Conservation (phyloP, 2,888 invertebrate species). For the Drosophila sordidula region DNA sequence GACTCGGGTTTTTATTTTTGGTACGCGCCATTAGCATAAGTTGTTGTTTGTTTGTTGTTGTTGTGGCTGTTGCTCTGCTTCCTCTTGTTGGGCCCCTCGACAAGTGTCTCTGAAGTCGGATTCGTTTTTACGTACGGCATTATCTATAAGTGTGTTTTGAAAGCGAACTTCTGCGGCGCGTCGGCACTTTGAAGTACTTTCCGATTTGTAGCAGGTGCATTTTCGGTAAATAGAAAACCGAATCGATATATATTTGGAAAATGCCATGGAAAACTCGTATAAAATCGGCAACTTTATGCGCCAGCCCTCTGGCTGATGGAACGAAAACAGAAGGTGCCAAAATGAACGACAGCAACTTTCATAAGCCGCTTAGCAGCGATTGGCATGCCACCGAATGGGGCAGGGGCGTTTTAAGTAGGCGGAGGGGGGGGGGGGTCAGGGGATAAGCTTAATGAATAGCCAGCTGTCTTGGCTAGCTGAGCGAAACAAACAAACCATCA, state of each 20-base stretch:
- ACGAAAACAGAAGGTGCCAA: conserved; percentile 52
- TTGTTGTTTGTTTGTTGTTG: conserved; percentile 38
- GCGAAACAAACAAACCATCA: conserved; percentile 13
- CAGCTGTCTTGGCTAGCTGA: conserved; percentile 31
- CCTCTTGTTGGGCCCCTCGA: conserved; percentile 33
- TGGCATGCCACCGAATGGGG: conserved; percentile 27
- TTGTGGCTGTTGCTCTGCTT: conserved; percentile 26
- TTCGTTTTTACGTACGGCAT: conserved; percentile 24
- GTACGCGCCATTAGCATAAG: conserved; percentile 79
- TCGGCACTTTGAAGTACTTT: conserved; percentile 50
- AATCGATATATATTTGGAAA: conserved; percentile 19
- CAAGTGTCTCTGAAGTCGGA: conserved; percentile 62
- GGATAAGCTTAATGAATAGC: conserved; percentile 52
- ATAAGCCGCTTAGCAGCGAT: conserved; percentile 57
- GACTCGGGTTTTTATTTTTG: conserved; percentile 59
- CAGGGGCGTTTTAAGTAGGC: background rate
- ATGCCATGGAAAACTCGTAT: conserved; percentile 20
- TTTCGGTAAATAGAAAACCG: conserved; percentile 31
- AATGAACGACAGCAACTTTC: conserved; percentile 40
- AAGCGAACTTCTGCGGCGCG: conserved; percentile 55
- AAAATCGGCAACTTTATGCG: conserved; percentile 56
- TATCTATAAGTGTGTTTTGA: conserved; percentile 65
- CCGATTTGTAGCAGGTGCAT: conserved; percentile 40
- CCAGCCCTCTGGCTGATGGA: conserved; percentile 25
- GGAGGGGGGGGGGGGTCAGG: background rate